Base-by-base conservation (phyloP, 2,113 vertebrate species). In the Falcunculus frontatus region DNA sequence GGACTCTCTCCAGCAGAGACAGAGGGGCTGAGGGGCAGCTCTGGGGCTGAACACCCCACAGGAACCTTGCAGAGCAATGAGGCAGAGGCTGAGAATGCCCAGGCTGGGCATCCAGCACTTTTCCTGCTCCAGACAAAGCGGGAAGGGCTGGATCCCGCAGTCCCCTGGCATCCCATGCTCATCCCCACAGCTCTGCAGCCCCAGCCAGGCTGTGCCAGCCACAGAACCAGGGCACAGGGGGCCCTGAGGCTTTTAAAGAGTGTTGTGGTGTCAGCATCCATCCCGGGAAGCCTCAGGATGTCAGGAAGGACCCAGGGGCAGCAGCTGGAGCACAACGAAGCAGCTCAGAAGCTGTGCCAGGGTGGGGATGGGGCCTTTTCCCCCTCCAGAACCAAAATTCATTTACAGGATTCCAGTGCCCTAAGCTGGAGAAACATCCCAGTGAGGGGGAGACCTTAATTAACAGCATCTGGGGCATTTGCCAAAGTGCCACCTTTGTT, bases 111-210 rank as follows among this genome's bases (percentile, higher is more conserved):
- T 1, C 26, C 70, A 39, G 13, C 4, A 2, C 1, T 0, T 18
- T 4, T 3, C 53, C 73, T 29, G 41, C 52, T 3, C 3, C 13
- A 6, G 22, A 0, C 2, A 0, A 8, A 53, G 39, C 4, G 0
- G 27, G 27, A 17, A 46, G 35, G 18, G 22, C 62, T 16, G 77
- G 68, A 7, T 47, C 30, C 74, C 23, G 46, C 64, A 60, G 46
- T 37, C 33, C 19, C 16, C 27, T 22, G 57, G 3, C 3, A 0
- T 4, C 4, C 9, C 9, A 1, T 1, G 16, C 44, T 26, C 53
- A 6, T 47, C 16, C 4, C 53, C 9, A 0, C 0, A 6, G 65
- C 82, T 53, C 73, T 23, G 50, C 16, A 2, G 79, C 52, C 59
- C 44, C 39, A 9, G 39, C 9, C 49, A 26, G 44, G 16, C 50